Percentiles rank a stretch among this genome's conserved stretches.
Conservation (phyloP, 2,797 vertebrate genomes). For the Cuniculus paca region DNA sequence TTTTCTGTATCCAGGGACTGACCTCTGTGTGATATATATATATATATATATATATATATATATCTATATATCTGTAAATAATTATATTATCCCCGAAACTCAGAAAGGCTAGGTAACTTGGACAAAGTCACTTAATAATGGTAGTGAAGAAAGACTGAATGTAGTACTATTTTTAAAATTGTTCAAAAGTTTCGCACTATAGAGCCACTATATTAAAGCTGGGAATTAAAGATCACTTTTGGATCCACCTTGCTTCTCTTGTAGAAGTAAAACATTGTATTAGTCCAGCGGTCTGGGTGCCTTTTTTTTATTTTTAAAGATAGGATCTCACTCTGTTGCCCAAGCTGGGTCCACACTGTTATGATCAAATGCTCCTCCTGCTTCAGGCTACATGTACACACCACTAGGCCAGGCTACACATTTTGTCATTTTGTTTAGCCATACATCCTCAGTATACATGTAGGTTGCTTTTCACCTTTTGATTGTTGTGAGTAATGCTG, state of each 20-base stretch:
- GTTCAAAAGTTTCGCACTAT: background rate
- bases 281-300: background rate
- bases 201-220: constrained; percentile 44
- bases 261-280: constrained; percentile 51
- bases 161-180: background rate
- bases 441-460: background rate
- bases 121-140: constrained; percentile 35
- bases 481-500: constrained; percentile 24
- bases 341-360: background rate
- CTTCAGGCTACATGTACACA: background rate
- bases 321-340: background rate
- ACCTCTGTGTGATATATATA: background rate
- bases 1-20: constrained; percentile 32
- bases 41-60: background rate
- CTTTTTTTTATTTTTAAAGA: background rate
- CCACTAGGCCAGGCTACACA: background rate
- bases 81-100: background rate
- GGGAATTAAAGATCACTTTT: constrained; percentile 4
- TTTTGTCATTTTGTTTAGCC: background rate
- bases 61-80: background rate
- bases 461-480: background rate
- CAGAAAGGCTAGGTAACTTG: constrained; percentile 43
- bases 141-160: background rate
- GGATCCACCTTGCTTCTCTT: background rate
- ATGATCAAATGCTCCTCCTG: background rate